Conservation (phyloP, 2,888 invertebrate species). For the Lymantria monacha region DNA sequence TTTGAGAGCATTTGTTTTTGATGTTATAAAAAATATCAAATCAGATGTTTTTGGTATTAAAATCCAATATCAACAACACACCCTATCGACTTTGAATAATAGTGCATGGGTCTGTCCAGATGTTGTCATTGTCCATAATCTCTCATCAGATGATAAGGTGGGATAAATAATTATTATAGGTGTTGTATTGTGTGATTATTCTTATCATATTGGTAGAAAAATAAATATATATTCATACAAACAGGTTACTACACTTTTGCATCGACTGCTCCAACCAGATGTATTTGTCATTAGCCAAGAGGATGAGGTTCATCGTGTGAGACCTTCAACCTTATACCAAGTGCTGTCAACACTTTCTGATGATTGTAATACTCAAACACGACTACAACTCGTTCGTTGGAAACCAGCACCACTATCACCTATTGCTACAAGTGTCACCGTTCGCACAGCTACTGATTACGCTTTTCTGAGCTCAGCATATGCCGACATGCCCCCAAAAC, state of each 20-base stretch:
- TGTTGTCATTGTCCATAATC: slow-evolving; percentile 24
- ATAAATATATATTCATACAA: not conserved
- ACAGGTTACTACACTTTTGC: slow-evolving; percentile 17
- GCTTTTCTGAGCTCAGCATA: slow-evolving; percentile 10
- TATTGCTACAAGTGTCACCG: slow-evolving; percentile 21
- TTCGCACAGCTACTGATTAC: slow-evolving; percentile 11
- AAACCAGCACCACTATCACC: slow-evolving; percentile 6
- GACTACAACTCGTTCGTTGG: slow-evolving; percentile 24
- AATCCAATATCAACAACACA: slow-evolving; percentile 18
- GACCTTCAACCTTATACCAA: slow-evolving; percentile 13
- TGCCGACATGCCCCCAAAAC: slow-evolving; percentile 2
- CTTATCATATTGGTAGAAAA: not conserved
- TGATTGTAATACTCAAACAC: slow-evolving; percentile 5
- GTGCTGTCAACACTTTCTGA: slow-evolving; percentile 12
- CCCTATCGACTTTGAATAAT: slow-evolving; percentile 3
- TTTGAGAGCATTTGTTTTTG: slow-evolving; percentile 15
- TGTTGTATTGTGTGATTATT: not conserved
- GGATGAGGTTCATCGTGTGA: slow-evolving; percentile 10
- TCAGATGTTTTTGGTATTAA: slow-evolving; percentile 15
- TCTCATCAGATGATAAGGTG: slow-evolving; percentile 28
- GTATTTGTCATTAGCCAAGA: slow-evolving; percentile 25
- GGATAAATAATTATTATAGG: slow-evolving; percentile 7
- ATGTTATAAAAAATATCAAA: slow-evolving; percentile 22
- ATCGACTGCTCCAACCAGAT: slow-evolving; percentile 16
- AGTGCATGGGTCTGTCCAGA: slow-evolving; percentile 15